phyloP scores from a whole-genome alignment of 2,113 vertebrate genomes.

The Aix galericulata region DNA sequence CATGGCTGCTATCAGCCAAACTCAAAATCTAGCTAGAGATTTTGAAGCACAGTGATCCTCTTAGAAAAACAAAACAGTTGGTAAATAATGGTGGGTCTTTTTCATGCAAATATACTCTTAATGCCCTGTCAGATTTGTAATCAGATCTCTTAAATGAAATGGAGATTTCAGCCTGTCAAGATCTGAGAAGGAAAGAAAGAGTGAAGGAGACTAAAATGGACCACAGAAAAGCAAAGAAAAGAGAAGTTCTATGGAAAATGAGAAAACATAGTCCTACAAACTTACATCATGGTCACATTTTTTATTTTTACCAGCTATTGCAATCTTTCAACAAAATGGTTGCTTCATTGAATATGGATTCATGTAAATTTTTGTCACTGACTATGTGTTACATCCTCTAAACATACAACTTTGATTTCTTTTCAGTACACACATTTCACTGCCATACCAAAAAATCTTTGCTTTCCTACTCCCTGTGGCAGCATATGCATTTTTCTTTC shows the following conservation, averaged over 20 bases:
- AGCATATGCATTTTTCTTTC: constrained; percentile 75
- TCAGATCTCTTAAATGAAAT: background rate
- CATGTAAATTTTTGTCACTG: constrained; percentile 67
- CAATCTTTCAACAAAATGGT: constrained; percentile 48
- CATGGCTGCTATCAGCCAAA: background rate
- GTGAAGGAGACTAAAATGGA: background rate
- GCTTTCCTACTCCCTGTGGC: constrained; percentile 61
- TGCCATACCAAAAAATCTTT: constrained; percentile 54
- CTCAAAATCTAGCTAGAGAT: background rate
- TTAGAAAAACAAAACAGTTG: background rate
- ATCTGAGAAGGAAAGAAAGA: background rate
- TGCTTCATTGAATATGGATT: constrained; percentile 60
- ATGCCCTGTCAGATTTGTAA: background rate
- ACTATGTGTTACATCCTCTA: constrained; percentile 42
- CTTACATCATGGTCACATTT: background rate
- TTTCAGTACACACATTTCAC: constrained; percentile 39
- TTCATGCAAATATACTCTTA: constrained; percentile 9
- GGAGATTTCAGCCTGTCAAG: background rate
- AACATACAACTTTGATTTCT: constrained; percentile 47
- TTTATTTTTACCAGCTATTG: constrained; percentile 34
- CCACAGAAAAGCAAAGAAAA: background rate
- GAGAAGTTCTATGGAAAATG: background rate
- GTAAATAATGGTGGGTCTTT: constrained; percentile 10
- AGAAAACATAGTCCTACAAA: background rate
- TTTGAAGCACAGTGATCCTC: background rate